Percentiles rank a stretch among this genome's conserved stretches.
Conservation (phyloP, 2,888 invertebrate genomes). For the Caenorhabditis sp. region DNA sequence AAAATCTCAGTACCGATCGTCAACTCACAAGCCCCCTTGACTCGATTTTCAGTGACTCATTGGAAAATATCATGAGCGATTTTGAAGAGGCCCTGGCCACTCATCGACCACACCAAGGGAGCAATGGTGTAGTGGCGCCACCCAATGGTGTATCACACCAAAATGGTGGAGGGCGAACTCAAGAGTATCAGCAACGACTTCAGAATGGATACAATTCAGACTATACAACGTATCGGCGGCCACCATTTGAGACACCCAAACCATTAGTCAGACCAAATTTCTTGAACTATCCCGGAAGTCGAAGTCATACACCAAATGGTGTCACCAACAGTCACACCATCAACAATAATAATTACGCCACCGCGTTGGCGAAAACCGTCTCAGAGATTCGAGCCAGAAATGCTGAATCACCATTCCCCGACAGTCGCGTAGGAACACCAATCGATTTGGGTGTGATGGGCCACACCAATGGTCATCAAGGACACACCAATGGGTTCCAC, state of each 20-base stretch:
- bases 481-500: constrained; percentile 8
- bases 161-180: background rate
- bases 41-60: constrained; percentile 59
- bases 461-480: constrained; percentile 1
- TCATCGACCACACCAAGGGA: constrained; percentile 15
- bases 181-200: constrained; percentile 11
- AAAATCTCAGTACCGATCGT: constrained; percentile 9
- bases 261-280: background rate
- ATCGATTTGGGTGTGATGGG: constrained; percentile 42
- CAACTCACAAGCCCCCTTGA: constrained; percentile 53
- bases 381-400: constrained; percentile 52
- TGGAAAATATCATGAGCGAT: constrained; percentile 67
- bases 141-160: too few species aligned
- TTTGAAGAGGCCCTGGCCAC: constrained; percentile 60
- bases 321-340: background rate
- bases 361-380: constrained; percentile 49
- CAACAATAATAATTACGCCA: constrained; percentile 23
- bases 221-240: constrained; percentile 40
- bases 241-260: background rate
- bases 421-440: constrained; percentile 45
- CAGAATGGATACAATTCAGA: constrained; percentile 53
- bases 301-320: constrained; percentile 27
- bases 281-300: constrained; percentile 13
- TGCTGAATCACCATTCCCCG: constrained; percentile 47
- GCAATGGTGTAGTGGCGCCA: too few species aligned